Evolutionary conservation across 2,888 invertebrate species (phyloP).

Genomic region (Melanostoma mellinum): DNA sequence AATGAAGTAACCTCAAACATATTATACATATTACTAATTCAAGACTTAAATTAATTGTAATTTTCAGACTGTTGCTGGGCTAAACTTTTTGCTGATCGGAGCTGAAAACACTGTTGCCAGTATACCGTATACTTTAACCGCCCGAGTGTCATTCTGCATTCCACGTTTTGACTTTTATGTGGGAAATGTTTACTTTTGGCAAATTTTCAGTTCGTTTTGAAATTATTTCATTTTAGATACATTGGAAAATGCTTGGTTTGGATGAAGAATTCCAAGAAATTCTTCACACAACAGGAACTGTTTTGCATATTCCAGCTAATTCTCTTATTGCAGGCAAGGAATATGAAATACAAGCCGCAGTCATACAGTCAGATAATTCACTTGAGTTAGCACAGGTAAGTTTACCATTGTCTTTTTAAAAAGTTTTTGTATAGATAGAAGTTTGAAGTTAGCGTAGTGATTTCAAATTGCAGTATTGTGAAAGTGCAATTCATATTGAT

Average conservation of each 20-base stretch:
- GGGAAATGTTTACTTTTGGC: not conserved
- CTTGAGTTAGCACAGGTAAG: slow-evolving; percentile 57
- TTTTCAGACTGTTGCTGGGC: slow-evolving; percentile 59
- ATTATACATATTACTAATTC: not conserved
- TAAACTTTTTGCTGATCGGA: slow-evolving; percentile 74
- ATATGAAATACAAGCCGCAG: slow-evolving; percentile 73
- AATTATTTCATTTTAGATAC: slow-evolving; percentile 26
- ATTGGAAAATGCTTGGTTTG: slow-evolving; percentile 74
- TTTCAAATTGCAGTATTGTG: no score
- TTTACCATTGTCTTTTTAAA: not conserved
- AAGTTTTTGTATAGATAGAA: not conserved
- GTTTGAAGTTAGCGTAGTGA: no score
- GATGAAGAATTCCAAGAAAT: slow-evolving; percentile 73
- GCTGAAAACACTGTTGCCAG: slow-evolving; percentile 74
- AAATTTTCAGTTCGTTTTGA: not conserved
- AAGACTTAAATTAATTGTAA: slow-evolving; percentile 1
- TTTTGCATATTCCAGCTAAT: slow-evolving; percentile 73
- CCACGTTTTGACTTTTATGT: slow-evolving; percentile 74
- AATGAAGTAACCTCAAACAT: slow-evolving; percentile 50
- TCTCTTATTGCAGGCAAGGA: slow-evolving; percentile 72
- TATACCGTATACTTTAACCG: slow-evolving; percentile 70
- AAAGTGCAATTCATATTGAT: no score
- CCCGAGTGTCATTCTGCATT: slow-evolving; percentile 73
- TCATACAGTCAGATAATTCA: slow-evolving; percentile 57
- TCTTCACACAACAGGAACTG: slow-evolving; percentile 66